Evolutionary conservation across 2,888 invertebrate genomes (phyloP).

Genomic region (Machimus atricapillus): DNA sequence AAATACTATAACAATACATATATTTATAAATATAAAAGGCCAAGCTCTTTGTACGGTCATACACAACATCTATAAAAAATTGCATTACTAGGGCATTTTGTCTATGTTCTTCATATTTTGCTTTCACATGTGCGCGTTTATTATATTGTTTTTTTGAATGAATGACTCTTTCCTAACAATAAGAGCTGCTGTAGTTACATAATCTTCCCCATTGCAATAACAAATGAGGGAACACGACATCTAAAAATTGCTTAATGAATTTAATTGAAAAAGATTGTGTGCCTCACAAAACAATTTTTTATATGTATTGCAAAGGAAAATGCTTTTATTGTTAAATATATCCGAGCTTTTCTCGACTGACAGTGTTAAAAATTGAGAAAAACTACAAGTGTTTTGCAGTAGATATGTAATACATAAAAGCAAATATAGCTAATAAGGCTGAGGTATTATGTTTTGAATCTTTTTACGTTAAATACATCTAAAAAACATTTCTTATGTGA

Average conservation of each 20-base stretch:
- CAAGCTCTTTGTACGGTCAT: not conserved
- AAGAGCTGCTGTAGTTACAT: not conserved
- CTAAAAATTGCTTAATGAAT: not conserved
- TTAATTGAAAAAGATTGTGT: too few relatives aligned
- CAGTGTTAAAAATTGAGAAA: too few relatives aligned
- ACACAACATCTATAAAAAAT: not conserved
- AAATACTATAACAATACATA: not conserved
- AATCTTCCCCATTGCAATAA: not conserved
- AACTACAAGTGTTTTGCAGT: too few relatives aligned
- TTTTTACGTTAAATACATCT: too few relatives aligned
- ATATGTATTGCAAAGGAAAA: too few relatives aligned
- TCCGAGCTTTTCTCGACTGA: too few relatives aligned
- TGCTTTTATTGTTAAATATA: too few relatives aligned
- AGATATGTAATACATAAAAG: too few relatives aligned
- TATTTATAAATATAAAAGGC: not conserved
- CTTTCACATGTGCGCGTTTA: not conserved
- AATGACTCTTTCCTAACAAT: not conserved
- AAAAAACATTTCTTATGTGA: too few relatives aligned
- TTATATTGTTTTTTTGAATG: not conserved
- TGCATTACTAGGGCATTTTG: not conserved
- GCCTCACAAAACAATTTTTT: too few relatives aligned
- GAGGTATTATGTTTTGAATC: too few relatives aligned
- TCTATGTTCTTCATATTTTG: not conserved
- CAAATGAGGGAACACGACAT: not conserved
- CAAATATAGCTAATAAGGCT: too few relatives aligned